Evolutionary conservation across 2,113 vertebrate genomes (phyloP).

Genomic region (Abramis brama): DNA sequence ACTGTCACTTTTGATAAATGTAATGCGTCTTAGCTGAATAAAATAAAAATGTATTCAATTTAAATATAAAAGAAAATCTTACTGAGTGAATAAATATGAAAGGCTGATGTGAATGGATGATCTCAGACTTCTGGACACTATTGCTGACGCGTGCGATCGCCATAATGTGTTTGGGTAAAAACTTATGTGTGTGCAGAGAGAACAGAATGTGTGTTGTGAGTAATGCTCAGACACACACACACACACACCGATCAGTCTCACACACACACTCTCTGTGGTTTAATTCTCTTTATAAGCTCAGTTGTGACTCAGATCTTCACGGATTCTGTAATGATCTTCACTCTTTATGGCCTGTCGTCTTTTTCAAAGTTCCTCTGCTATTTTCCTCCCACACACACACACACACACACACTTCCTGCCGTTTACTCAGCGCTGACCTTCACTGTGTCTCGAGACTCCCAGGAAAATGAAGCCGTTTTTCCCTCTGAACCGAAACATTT

Average conservation of each 20-base stretch:
- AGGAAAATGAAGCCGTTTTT: conserved; percentile 66
- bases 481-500: conserved; percentile 64
- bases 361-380: conserved; percentile 55
- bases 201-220: background rate
- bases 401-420: conserved; percentile 63
- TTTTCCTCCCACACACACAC: conserved; percentile 18
- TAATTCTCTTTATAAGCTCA: conserved; percentile 3
- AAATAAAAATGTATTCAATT: too few relatives aligned
- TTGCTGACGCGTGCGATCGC: background rate
- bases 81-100: too few relatives aligned
- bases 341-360: conserved; percentile 56
- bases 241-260: background rate
- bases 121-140: background rate
- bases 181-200: background rate
- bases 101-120: background rate
- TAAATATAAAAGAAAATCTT: too few relatives aligned
- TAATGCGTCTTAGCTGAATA: too few relatives aligned
- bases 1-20: too few relatives aligned
- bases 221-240: background rate
- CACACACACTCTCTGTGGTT: conserved; percentile 34
- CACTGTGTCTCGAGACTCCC: conserved; percentile 65
- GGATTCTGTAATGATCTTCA: background rate
- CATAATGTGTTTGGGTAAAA: background rate
- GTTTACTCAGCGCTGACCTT: conserved; percentile 76
- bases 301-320: background rate